Percentiles rank a stretch among this genome's conserved stretches.
Evolutionary conservation across 2,113 vertebrate species (phyloP).

Genomic region (Onychorhynchus coronatus): DNA sequence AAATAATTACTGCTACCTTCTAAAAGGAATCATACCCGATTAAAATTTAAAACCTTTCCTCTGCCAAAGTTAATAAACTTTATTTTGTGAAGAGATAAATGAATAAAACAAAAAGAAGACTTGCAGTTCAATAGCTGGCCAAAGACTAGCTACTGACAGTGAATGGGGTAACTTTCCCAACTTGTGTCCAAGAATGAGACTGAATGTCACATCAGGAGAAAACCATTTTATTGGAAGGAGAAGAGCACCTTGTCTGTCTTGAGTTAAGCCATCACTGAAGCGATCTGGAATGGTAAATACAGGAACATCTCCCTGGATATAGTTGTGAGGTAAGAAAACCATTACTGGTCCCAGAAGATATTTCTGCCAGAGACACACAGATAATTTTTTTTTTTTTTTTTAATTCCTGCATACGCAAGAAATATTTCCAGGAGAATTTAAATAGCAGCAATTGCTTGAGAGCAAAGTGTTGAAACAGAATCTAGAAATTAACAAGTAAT

Average conservation of each 20-base stretch:
- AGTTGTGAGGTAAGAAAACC: slow-evolving; percentile 5
- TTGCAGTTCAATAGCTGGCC: not conserved
- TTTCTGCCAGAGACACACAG: slow-evolving; percentile 13
- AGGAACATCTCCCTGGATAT: not conserved
- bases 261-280: not conserved
- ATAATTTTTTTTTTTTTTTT: not conserved
- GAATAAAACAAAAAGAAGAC: not conserved
- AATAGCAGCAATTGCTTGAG: not conserved
- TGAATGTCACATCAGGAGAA: not conserved
- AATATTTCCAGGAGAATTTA: not conserved
- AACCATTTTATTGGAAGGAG: not conserved
- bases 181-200: not conserved
- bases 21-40: not conserved
- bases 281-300: not conserved
- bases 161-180: not conserved
- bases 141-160: not conserved
- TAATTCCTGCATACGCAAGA: not conserved
- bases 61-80: not conserved
- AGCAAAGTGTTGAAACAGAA: not conserved
- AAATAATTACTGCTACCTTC: not conserved
- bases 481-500: not conserved
- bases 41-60: not conserved
- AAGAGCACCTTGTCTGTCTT: not conserved
- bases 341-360: not conserved
- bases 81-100: not conserved